Percentiles rank a stretch among this genome's conserved stretches.
Evolutionary conservation across 2,113 vertebrate species (phyloP).

Genomic region (Macrotis lagotis): DNA sequence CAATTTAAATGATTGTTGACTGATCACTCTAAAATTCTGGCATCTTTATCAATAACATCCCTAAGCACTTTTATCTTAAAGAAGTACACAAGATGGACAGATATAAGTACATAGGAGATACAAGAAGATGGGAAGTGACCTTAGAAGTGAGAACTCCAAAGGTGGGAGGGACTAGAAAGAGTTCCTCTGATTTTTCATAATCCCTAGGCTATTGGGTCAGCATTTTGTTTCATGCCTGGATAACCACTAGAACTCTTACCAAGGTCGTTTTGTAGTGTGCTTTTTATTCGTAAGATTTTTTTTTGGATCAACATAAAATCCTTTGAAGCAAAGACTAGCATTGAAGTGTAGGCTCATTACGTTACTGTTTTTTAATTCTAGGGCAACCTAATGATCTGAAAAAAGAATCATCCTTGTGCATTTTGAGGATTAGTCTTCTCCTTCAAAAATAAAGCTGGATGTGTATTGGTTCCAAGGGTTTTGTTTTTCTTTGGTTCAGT

Average conservation of each 20-base stretch:
- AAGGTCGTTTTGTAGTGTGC: background rate
- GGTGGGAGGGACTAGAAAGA: background rate
- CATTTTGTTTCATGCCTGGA: background rate
- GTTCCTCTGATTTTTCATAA: background rate
- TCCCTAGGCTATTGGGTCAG: background rate
- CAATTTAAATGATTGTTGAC: background rate
- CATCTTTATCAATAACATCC: background rate
- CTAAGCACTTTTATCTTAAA: background rate
- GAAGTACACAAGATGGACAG: background rate
- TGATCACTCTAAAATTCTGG: background rate
- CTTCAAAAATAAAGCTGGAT: conserved; percentile 64
- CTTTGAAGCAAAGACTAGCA: conserved; percentile 43
- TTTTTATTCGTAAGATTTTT: background rate
- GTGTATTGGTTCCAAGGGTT: conserved; percentile 33
- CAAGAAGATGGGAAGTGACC: background rate
- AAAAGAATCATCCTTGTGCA: conserved; percentile 40
- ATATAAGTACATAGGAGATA: background rate
- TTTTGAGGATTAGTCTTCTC: conserved; percentile 56
- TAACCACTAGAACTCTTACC: background rate
- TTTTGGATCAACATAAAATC: conserved; percentile 12
- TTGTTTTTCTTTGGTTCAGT: background rate
- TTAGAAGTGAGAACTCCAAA: background rate
- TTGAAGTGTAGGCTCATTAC: conserved; percentile 27
- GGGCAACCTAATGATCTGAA: conserved; percentile 51
- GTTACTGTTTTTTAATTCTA: conserved; percentile 56